phyloP scores from a whole-genome alignment of 1,140 invertebrate genomes.

The Varroa destructor region DNA sequence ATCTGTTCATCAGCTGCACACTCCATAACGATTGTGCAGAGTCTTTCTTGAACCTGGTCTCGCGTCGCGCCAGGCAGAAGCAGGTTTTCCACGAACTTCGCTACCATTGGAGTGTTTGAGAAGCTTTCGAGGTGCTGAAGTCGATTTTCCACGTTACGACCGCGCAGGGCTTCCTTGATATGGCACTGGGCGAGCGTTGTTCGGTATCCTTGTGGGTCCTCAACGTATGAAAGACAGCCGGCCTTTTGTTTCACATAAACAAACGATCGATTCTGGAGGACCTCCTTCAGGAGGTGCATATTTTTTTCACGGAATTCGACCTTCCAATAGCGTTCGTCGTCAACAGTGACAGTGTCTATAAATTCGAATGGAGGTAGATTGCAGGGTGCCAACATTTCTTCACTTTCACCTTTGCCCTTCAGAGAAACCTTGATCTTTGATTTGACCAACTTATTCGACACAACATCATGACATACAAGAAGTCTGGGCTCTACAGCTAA shows the following conservation, averaged over 20 bases:
- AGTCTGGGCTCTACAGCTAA: constrained; percentile 75
- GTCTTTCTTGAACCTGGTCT: constrained; percentile 45
- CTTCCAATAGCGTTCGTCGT: constrained; percentile 57
- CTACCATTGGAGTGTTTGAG: constrained; percentile 7
- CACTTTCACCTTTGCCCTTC: constrained; percentile 45
- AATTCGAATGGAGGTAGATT: constrained; percentile 65
- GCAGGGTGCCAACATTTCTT: constrained; percentile 61
- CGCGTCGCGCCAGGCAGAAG: not conserved
- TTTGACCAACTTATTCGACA: constrained; percentile 61
- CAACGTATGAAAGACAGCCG: constrained; percentile 69
- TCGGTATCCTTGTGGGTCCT: constrained; percentile 56
- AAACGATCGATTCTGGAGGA: constrained; percentile 54
- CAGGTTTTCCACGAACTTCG: constrained; percentile 26
- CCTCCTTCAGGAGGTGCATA: constrained; percentile 38
- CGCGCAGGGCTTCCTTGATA: constrained; percentile 58
- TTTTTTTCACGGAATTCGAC: constrained; percentile 62
- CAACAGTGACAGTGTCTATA: constrained; percentile 50
- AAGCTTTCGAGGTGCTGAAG: constrained; percentile 34
- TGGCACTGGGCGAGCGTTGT: constrained; percentile 56
- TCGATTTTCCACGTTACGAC: constrained; percentile 48
- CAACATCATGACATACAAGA: constrained; percentile 70
- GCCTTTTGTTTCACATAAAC: constrained; percentile 75
- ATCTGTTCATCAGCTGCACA: constrained; percentile 72
- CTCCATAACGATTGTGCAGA: constrained; percentile 65
- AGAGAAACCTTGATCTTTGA: constrained; percentile 54